phyloP scores from a whole-genome alignment of 2,113 vertebrate species.

The Gopherus evgoodei region DNA sequence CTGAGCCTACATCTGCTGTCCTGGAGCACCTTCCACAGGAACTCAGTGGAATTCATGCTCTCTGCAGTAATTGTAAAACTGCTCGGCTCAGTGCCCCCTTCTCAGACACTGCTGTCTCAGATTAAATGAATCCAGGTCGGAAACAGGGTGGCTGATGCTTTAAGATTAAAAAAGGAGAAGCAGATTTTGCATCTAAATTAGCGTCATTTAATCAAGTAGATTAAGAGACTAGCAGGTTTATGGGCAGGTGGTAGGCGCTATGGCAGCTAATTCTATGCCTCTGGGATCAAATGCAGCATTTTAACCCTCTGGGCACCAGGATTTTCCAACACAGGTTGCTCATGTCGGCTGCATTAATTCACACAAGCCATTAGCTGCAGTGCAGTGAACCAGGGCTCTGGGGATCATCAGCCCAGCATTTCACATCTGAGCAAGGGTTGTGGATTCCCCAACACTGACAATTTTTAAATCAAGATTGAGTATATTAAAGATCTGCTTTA shows the following conservation, averaged over 20 bases:
- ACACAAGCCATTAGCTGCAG: not conserved
- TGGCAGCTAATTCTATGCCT: too few species aligned
- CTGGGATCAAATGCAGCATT: not conserved
- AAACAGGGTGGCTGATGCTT: not conserved
- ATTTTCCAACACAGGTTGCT: not conserved
- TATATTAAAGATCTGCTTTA: not conserved
- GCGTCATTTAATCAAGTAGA: not conserved
- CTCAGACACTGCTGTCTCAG: not conserved
- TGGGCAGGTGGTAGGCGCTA: not conserved
- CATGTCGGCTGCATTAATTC: not conserved
- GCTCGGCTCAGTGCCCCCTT: too few species aligned
- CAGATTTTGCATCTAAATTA: not conserved
- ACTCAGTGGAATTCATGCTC: not conserved
- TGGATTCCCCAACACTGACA: too few species aligned
- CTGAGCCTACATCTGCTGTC: not conserved
- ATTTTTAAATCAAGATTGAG: too few species aligned
- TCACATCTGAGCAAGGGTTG: too few species aligned
- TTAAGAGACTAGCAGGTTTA: not conserved
- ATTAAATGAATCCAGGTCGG: not conserved
- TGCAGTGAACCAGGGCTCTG: not conserved
- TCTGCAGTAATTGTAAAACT: not conserved
- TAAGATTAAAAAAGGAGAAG: not conserved
- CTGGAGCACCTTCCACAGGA: not conserved
- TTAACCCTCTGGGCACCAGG: not conserved
- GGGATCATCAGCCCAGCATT: not conserved